Evolutionary conservation across 30 jellyfish, hydroid and myxozoan species (phyloP).

Genomic region (Aurelia sp.): DNA sequence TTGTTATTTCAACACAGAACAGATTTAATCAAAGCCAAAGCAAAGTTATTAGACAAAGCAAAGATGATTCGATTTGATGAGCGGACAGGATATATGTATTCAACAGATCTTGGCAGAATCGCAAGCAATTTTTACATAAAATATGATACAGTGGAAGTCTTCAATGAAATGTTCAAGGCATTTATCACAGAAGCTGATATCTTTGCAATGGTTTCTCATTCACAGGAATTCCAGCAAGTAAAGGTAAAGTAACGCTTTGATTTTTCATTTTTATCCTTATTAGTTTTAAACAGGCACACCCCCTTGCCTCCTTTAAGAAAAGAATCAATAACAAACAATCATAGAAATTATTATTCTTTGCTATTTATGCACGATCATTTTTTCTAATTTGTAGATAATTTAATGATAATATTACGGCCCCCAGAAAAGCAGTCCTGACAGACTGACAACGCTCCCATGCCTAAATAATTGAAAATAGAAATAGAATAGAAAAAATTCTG

Average conservation of each 20-base stretch:
- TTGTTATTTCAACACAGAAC: constrained; percentile 68
- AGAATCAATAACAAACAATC: too few species aligned
- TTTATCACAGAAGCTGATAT: constrained; percentile 76
- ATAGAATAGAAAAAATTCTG: too few species aligned
- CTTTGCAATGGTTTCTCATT: constrained; percentile 78
- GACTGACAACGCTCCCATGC: too few species aligned
- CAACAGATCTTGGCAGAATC: constrained; percentile 95
- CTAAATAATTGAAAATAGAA: too few species aligned
- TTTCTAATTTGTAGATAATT: too few species aligned
- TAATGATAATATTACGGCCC: too few species aligned
- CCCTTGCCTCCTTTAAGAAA: too few species aligned
- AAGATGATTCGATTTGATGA: constrained; percentile 92
- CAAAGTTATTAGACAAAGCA: constrained; percentile 82
- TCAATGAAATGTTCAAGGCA: constrained; percentile 84
- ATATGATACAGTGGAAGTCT: constrained; percentile 81
- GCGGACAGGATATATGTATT: constrained; percentile 81
- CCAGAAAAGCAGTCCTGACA: too few species aligned
- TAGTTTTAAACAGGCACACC: too few species aligned
- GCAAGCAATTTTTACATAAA: constrained; percentile 94
- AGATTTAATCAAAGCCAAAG: constrained; percentile 69
- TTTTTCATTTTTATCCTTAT: too few species aligned
- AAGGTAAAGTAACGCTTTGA: constrained; percentile 35
- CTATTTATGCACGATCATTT: too few species aligned
- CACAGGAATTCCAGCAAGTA: constrained; percentile 96
- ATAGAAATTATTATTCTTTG: too few species aligned